phyloP scores from a whole-genome alignment of 2,797 vertebrate species.

The Gadopsis marmoratus region DNA sequence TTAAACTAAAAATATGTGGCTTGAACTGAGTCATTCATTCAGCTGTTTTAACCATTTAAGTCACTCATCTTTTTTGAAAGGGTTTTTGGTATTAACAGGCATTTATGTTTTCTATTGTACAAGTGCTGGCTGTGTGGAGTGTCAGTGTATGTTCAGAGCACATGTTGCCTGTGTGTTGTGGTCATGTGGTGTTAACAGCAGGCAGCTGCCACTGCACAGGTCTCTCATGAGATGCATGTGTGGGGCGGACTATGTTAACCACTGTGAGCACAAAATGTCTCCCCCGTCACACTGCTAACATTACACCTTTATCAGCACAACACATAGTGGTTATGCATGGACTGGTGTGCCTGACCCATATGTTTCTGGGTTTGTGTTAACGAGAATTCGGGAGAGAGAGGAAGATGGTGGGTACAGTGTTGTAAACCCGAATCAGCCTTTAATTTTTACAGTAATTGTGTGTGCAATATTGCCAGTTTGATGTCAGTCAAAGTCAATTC shows the following conservation, averaged over 20 bases:
- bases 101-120: neutral
- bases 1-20: neutral
- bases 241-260: constrained; percentile 23
- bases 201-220: neutral
- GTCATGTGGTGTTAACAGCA: constrained; percentile 1
- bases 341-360: constrained; percentile 2
- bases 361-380: constrained; percentile 30
- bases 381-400: neutral
- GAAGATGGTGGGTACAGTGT: neutral
- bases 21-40: neutral
- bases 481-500: neutral
- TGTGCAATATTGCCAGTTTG: neutral
- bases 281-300: constrained; percentile 31
- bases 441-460: neutral
- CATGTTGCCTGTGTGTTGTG: constrained; percentile 30
- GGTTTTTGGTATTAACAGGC: neutral
- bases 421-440: neutral
- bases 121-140: neutral
- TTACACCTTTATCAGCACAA: constrained; percentile 34
- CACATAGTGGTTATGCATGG: constrained; percentile 26
- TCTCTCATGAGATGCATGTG: constrained; percentile 31
- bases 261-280: constrained; percentile 41
- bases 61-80: neutral
- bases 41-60: neutral
- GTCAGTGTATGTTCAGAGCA: constrained; percentile 18